A percentile compares a stretch with the other conserved stretches of the same genome.
phyloP scores from a whole-genome alignment of 2,113 vertebrate species.

The Anhinga rufa region DNA sequence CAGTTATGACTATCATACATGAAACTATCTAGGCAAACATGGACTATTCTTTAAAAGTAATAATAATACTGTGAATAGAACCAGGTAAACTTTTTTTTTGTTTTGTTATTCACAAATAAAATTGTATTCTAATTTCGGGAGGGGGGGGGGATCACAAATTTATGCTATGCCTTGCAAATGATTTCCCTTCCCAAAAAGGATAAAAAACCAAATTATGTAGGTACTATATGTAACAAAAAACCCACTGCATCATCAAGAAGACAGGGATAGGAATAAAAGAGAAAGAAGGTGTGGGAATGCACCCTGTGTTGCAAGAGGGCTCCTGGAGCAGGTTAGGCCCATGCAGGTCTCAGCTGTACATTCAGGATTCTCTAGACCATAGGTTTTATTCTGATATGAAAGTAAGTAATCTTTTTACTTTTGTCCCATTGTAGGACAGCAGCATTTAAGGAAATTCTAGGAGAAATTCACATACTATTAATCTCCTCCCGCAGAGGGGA shows the following conservation, averaged over 20 bases:
- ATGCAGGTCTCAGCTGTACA: neutral
- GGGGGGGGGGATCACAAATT: neutral
- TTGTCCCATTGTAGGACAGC: neutral
- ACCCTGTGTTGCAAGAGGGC: neutral
- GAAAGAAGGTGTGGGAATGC: neutral
- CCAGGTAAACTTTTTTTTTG: neutral
- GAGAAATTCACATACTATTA: neutral
- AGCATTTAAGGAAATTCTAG: neutral
- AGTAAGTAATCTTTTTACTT: neutral
- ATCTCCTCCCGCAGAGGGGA: neutral
- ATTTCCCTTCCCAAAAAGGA: neutral
- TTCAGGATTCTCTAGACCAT: neutral
- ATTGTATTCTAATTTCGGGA: neutral
- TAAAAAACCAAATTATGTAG: neutral
- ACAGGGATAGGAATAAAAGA: neutral
- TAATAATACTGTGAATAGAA: neutral
- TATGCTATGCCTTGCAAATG: neutral
- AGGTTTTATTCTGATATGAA: neutral
- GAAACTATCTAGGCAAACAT: neutral
- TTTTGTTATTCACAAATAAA: neutral
- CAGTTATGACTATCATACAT: neutral
- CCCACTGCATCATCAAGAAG: neutral
- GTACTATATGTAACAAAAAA: neutral
- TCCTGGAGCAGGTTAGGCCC: neutral
- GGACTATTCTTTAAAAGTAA: neutral